Conservation (phyloP, 2,888 invertebrate genomes). For the Siphlonurus alternatus region DNA sequence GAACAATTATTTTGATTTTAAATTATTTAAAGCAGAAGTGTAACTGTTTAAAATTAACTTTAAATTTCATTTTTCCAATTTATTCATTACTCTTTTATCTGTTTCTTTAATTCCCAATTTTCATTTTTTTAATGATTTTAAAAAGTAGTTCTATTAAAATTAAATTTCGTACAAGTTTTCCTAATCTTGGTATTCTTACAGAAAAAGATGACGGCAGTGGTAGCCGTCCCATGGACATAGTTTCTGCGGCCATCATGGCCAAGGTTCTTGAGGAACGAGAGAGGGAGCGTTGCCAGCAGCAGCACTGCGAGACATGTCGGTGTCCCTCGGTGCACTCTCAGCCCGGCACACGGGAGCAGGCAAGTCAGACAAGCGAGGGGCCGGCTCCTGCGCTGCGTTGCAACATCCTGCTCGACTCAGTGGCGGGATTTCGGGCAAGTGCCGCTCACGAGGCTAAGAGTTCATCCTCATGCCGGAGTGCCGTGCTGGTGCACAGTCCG, state of each 20-base stretch:
- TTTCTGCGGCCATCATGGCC: constrained; percentile 79
- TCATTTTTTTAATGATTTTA: no score
- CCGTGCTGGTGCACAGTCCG: constrained; percentile 1
- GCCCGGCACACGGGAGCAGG: neutral
- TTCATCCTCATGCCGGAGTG: neutral
- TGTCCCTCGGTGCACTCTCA: neutral
- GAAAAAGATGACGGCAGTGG: constrained; percentile 25
- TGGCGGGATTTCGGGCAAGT: neutral
- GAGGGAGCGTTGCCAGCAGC: constrained; percentile 54
- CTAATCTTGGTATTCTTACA: no score
- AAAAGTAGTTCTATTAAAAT: no score
- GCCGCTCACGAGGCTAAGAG: neutral
- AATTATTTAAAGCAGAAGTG: no score
- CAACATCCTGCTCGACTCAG: neutral
- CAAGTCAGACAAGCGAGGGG: neutral
- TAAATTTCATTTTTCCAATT: no score
- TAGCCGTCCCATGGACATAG: constrained; percentile 36
- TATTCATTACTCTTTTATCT: no score
- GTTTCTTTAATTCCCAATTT: no score
- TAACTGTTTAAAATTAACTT: no score
- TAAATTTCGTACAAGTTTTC: no score
- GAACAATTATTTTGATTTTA: no score
- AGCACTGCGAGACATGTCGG: constrained; percentile 64
- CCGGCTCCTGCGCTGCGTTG: neutral
- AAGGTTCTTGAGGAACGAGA: constrained; percentile 80